Conservation (phyloP, 2,888 invertebrate genomes). For the Sarcophaga variegata region DNA sequence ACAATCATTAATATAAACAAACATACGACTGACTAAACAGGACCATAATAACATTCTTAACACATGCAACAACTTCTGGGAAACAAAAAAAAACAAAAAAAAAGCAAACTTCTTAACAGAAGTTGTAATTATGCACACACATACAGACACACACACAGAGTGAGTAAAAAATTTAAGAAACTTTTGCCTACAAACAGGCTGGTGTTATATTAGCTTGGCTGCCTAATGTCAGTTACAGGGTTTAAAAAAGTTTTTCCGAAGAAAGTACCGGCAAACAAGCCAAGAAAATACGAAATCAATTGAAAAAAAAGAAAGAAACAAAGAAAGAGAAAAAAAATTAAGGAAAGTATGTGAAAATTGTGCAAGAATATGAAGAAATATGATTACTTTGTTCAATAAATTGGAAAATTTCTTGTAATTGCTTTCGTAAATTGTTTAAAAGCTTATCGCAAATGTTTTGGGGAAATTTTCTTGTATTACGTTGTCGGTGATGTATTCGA, state of each 20-base stretch:
- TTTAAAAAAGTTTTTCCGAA: too few relatives aligned
- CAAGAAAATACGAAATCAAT: background rate
- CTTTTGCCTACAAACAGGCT: slow-evolving; percentile 1
- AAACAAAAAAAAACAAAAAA: slow-evolving; percentile 22
- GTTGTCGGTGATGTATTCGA: background rate
- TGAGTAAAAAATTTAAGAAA: slow-evolving; percentile 5
- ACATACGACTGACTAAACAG: background rate
- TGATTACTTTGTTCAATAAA: slow-evolving; percentile 61
- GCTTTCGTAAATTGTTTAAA: slow-evolving; percentile 52
- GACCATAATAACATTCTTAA: slow-evolving; percentile 45
- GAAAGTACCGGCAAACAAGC: too few relatives aligned
- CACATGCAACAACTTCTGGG: slow-evolving; percentile 61
- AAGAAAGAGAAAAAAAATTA: slow-evolving; percentile 23
- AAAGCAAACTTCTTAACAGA: slow-evolving; percentile 47
- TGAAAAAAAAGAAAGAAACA: background rate
- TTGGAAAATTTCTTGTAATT: slow-evolving; percentile 65
- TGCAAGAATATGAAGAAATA: background rate
- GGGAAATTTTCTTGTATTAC: slow-evolving; percentile 1
- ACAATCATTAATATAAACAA: slow-evolving; percentile 41
- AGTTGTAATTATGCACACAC: slow-evolving; percentile 51
- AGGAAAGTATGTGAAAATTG: background rate
- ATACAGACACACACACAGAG: slow-evolving; percentile 2
- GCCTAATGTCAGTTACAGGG: too few relatives aligned
- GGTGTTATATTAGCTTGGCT: background rate
- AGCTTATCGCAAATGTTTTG: slow-evolving; percentile 12